These are phyloP conservation scores for Mungos mungo DNA, from an alignment of 2,113 vertebrate species.

Conservation along the genomic window DNA sequence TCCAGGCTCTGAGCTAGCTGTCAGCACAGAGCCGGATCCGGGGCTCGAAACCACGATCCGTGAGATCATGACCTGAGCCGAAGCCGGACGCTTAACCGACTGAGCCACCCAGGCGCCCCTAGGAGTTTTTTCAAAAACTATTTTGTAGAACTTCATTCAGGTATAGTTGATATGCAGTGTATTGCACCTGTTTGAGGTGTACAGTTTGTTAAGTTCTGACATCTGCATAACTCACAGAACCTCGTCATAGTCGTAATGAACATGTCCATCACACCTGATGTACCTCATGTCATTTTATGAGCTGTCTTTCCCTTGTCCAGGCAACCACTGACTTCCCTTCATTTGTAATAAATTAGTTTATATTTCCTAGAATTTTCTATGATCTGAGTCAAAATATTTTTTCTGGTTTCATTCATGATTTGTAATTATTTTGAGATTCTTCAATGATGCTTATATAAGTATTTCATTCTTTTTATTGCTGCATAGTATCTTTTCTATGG, in stretches of 20 bases:
- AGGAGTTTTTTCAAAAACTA: background rate
- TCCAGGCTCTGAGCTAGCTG: no score
- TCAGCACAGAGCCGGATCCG: no score
- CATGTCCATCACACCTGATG: background rate
- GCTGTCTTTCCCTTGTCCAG: background rate
- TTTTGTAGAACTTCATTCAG: background rate
- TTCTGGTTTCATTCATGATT: background rate
- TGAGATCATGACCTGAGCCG: no score
- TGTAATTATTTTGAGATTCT: constrained; percentile 6
- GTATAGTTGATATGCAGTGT: background rate
- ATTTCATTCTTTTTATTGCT: background rate
- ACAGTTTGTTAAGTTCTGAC: background rate
- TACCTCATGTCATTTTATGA: background rate
- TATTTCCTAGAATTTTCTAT: background rate
- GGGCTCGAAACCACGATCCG: no score
- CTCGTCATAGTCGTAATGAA: background rate
- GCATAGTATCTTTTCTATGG: background rate
- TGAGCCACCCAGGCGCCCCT: no score
- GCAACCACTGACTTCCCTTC: background rate
- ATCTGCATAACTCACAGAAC: background rate
- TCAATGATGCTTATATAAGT: background rate
- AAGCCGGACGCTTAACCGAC: no score
- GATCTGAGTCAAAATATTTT: background rate
- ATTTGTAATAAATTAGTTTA: background rate
- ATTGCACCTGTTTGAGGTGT: background rate